Conservation (phyloP, 2,888 invertebrate genomes). For the Girardia tigrina region DNA sequence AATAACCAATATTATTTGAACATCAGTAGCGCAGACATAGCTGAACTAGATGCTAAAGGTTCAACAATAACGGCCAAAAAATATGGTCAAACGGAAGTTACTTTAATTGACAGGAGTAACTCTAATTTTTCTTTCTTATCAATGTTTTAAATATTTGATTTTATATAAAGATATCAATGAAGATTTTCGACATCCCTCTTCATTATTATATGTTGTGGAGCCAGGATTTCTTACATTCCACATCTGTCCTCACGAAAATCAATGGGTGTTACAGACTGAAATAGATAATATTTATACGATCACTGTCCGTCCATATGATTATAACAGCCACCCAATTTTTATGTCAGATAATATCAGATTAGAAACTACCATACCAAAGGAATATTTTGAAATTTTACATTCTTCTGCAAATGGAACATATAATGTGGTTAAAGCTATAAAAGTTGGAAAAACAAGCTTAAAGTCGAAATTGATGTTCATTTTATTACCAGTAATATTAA, state of each 20-base stretch:
- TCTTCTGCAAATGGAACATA: conserved; percentile 62
- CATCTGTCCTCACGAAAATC: conserved; percentile 59
- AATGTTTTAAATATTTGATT: too few relatives aligned
- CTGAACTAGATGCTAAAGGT: conserved; percentile 52
- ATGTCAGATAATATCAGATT: conserved; percentile 50
- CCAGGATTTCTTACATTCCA: conserved; percentile 49
- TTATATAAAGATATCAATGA: conserved; percentile 52
- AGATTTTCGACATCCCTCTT: conserved; percentile 31
- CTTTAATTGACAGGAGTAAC: conserved; percentile 51
- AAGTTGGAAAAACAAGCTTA: conserved; percentile 44
- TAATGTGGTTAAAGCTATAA: conserved; percentile 57
- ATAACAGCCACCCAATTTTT: conserved; percentile 52
- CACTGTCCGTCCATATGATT: conserved; percentile 58
- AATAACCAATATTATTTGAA: conserved; percentile 63
- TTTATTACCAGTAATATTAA: neutral
- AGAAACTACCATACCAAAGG: conserved; percentile 45
- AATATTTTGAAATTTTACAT: conserved; percentile 47
- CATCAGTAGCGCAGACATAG: conserved; percentile 55
- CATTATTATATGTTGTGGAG: conserved; percentile 31
- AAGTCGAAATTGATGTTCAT: conserved; percentile 39
- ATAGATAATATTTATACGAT: conserved; percentile 61
- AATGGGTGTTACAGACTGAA: conserved; percentile 62
- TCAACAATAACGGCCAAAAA: conserved; percentile 49
- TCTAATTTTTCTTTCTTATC: neutral
- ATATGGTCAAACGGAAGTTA: conserved; percentile 50